Percentiles rank a stretch among this genome's conserved stretches.
phyloP scores from a whole-genome alignment of 2,113 vertebrate genomes.

The Cervus canadensis region DNA sequence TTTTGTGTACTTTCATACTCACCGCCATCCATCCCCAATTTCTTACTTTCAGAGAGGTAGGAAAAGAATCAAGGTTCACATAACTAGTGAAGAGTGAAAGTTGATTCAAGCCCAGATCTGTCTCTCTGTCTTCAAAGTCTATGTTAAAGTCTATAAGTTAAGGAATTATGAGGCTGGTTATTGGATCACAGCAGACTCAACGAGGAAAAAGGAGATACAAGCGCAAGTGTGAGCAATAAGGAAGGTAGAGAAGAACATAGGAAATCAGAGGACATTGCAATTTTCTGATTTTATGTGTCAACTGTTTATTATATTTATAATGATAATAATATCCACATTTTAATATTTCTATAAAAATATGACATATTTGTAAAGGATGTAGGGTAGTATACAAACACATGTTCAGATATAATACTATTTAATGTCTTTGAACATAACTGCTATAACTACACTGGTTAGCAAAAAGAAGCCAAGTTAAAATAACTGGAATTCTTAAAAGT shows the following conservation, averaged over 20 bases:
- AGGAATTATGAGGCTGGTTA: not conserved
- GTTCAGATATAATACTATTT: not conserved
- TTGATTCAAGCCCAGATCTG: not conserved
- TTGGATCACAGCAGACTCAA: not conserved
- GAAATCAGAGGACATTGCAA: not conserved
- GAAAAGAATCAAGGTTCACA: not conserved
- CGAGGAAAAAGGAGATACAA: not conserved
- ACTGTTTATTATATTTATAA: not conserved
- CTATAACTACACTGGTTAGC: not conserved
- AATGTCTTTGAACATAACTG: not conserved
- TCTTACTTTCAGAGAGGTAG: not conserved
- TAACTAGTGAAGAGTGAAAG: not conserved
- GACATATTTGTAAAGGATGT: not conserved
- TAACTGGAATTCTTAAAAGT: not conserved
- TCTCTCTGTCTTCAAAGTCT: not conserved
- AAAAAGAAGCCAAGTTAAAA: not conserved
- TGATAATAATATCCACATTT: not conserved
- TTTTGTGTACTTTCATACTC: not conserved
- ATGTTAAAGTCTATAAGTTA: not conserved
- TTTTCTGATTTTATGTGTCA: not conserved
- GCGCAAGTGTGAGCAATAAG: not conserved
- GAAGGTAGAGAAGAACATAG: not conserved
- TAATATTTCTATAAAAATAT: not conserved
- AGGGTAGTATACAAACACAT: not conserved
- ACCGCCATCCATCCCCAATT: not conserved